Base-by-base conservation (phyloP, 2,113 vertebrate genomes). In the Gnathonemus longibarbis region DNA sequence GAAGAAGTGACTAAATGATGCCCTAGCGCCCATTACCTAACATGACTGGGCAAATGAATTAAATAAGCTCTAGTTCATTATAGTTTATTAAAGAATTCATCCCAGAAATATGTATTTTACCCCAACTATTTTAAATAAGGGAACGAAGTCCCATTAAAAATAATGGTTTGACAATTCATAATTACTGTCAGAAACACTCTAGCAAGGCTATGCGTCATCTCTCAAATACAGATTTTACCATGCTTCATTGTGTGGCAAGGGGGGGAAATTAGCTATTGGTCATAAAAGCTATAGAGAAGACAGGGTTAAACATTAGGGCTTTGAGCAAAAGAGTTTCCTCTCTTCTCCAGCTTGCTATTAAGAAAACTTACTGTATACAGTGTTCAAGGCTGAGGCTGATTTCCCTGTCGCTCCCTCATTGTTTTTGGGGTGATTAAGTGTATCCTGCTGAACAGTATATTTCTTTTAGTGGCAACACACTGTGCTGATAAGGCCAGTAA, bases 361-460 rank as follows among this genome's bases (percentile, higher is more conserved):
- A 96, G 95, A 94, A 94, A 95, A 95, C 90, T 88, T 95, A 95
- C 93, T 88, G 84, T 94, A 93, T 94, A 92, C 93, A 92, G 93
- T 94, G 91, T 95, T 96, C 93, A 95, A 94, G 95, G 94, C 96
- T 95, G 92, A 93, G 93, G 95, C 93, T 90, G 31, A 89, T 95
- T 42, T 96, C 95, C 96, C 95, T 94, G 95, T 93, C 95, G 95
- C 92, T 92, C 85, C 50, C 31, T 96, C 93, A 95, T 97, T 97
- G 96, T 97, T 96, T 96, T 95, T 91, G 90, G 92, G 94, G 94
- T 96, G 96, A 96, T 97, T 92, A 95, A 97, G 94, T 96, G 35
- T 94, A 95, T 97, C 96, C 97, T 97, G 95, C 96, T 96, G 93
- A 96, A 95, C 94, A 94, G 95, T 96, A 94, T 96, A 97, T 96